phyloP scores from a whole-genome alignment of 2,797 vertebrate genomes.

The Micromesistius poutassou region DNA sequence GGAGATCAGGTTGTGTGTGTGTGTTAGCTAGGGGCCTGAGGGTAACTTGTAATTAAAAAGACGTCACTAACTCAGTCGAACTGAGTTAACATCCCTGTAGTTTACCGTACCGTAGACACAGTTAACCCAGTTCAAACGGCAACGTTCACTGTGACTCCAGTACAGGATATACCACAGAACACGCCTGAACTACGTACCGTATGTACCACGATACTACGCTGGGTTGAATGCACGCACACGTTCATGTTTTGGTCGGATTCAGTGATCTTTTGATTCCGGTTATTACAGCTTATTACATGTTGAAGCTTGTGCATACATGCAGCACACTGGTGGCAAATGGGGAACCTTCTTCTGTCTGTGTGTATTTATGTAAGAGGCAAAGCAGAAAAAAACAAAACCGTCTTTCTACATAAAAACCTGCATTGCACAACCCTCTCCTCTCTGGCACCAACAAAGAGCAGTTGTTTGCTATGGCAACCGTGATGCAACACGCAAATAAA shows the following conservation, averaged over 20 bases:
- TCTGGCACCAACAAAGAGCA: not conserved
- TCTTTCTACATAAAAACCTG: not conserved
- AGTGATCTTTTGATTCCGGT: not conserved
- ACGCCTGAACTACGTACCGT: not conserved
- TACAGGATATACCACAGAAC: not conserved
- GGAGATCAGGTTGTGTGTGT: not conserved
- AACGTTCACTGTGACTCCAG: not conserved
- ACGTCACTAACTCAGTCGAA: too few species aligned
- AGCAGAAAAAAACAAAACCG: not conserved
- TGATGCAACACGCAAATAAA: not conserved
- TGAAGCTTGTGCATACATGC: not conserved
- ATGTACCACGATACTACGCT: not conserved
- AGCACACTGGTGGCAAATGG: too few species aligned
- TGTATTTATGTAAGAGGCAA: not conserved
- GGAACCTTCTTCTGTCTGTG: too few species aligned
- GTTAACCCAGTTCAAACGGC: too few species aligned
- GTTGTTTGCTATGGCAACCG: too few species aligned
- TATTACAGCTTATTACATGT: not conserved
- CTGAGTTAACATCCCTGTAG: not conserved
- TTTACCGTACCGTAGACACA: not conserved
- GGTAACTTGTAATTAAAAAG: not conserved
- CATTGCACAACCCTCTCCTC: not conserved
- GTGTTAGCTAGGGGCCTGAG: not conserved
- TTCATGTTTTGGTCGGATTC: not conserved
- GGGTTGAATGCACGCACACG: not conserved